A percentile compares a stretch with the other conserved stretches of the same genome.
These are phyloP conservation scores for Etia nguti DNA, from an alignment of 2,113 vertebrate species.

Conservation along the genomic window DNA sequence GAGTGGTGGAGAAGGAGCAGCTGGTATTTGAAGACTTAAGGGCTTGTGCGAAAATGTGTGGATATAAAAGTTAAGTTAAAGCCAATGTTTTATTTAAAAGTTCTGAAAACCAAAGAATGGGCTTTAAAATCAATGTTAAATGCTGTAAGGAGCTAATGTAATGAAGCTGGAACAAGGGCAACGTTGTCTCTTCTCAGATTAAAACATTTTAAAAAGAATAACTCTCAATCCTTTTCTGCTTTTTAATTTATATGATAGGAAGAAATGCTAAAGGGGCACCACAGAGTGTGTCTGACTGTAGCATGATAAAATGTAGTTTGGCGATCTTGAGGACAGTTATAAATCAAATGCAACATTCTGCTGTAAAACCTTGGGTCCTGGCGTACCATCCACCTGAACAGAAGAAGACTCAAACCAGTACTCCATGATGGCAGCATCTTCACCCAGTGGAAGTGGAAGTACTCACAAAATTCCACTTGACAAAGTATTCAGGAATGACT, in stretches of 20 bases:
- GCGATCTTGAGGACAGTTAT: neutral
- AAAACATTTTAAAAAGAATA: neutral
- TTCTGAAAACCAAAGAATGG: neutral
- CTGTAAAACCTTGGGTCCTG: neutral
- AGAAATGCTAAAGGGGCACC: neutral
- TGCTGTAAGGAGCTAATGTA: neutral
- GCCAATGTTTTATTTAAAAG: neutral
- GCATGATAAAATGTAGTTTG: neutral
- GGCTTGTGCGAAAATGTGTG: neutral
- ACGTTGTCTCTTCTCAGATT: neutral
- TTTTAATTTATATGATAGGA: neutral
- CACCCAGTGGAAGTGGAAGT: neutral
- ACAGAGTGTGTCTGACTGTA: neutral
- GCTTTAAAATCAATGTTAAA: neutral
- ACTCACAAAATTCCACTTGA: neutral
- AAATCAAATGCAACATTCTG: neutral
- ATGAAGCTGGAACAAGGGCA: neutral
- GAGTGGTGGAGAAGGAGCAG: neutral
- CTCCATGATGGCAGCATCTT: neutral
- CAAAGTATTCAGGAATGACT: neutral
- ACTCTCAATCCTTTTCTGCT: neutral
- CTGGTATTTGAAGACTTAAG: neutral
- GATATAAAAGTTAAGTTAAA: neutral
- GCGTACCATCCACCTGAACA: neutral
- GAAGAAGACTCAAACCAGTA: neutral